Percentiles rank a stretch among this genome's conserved stretches.
Evolutionary conservation across 2,888 invertebrate genomes (phyloP).

Genomic region (Taenaris catops): DNA sequence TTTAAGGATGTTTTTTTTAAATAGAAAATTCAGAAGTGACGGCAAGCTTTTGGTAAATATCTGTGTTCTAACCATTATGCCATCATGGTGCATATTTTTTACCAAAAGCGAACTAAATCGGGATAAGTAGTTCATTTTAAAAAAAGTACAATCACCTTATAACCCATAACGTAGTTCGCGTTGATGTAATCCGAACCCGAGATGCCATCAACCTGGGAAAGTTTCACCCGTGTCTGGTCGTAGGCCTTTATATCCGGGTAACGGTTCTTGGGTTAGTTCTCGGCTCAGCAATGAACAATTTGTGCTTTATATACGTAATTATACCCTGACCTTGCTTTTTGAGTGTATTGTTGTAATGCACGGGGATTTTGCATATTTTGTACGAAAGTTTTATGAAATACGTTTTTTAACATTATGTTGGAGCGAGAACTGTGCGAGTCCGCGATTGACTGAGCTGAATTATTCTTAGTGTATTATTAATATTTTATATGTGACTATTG

Average conservation of each 20-base stretch:
- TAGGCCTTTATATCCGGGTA: slow-evolving; percentile 95
- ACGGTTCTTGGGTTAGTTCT: slow-evolving; percentile 88
- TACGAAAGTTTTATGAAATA: slow-evolving; percentile 15
- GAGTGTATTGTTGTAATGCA: slow-evolving; percentile 10
- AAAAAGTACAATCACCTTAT: too few relatives aligned
- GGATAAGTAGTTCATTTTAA: too few relatives aligned
- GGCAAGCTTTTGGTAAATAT: too few relatives aligned
- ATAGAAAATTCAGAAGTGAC: too few relatives aligned
- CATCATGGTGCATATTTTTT: too few relatives aligned
- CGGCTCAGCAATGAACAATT: slow-evolving; percentile 39
- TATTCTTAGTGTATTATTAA: slow-evolving; percentile 47
- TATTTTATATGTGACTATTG: slow-evolving; percentile 57
- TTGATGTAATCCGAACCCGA: slow-evolving; percentile 95
- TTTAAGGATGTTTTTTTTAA: too few relatives aligned
- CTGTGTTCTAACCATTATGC: too few relatives aligned
- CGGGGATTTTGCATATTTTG: slow-evolving; percentile 13
- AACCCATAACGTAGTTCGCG: slow-evolving; percentile 94
- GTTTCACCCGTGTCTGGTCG: slow-evolving; percentile 93
- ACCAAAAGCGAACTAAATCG: too few relatives aligned
- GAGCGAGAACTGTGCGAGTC: slow-evolving; percentile 52
- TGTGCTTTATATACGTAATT: slow-evolving; percentile 12
- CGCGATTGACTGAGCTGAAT: slow-evolving; percentile 68
- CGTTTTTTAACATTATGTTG: slow-evolving; percentile 39
- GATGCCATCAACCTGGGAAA: slow-evolving; percentile 87
- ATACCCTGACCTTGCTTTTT: slow-evolving; percentile 18